These are phyloP conservation scores for Aviceda subcristata DNA, from an alignment of 2,113 vertebrate species.

Conservation along the genomic window DNA sequence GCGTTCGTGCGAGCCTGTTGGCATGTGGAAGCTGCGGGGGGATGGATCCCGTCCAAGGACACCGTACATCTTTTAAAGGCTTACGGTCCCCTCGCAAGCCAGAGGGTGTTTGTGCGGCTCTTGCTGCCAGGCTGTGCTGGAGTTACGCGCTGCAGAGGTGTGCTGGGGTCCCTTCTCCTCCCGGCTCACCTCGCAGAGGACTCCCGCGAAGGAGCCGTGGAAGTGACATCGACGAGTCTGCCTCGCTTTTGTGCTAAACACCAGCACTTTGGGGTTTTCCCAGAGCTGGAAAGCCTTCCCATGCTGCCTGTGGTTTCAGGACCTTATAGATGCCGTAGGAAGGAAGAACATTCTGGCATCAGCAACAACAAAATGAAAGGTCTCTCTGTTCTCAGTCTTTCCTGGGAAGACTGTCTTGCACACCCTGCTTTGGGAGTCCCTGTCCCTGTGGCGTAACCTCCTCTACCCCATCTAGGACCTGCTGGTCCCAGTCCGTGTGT, in stretches of 20 bases:
- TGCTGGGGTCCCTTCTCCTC: background rate
- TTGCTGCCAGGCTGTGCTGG: background rate
- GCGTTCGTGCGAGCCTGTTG: background rate
- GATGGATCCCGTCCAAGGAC: slow-evolving; percentile 37
- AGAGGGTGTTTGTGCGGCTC: slow-evolving; percentile 18
- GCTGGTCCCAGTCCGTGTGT: background rate
- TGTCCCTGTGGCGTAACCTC: background rate
- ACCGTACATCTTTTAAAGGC: slow-evolving; percentile 48
- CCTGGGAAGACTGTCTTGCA: background rate
- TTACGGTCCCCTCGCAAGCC: background rate
- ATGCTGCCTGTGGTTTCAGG: background rate
- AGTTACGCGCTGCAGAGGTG: background rate
- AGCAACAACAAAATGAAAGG: background rate
- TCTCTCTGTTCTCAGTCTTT: background rate
- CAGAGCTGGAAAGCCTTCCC: background rate
- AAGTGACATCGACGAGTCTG: background rate
- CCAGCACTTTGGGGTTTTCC: background rate
- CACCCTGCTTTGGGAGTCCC: background rate
- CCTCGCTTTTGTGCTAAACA: background rate
- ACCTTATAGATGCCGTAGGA: background rate
- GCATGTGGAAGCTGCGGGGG: background rate
- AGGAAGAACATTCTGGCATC: background rate
- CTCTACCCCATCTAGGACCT: background rate
- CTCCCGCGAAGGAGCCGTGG: background rate
- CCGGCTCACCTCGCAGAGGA: background rate